A percentile compares a stretch with the other conserved stretches of the same genome.
Evolutionary conservation across 2,888 invertebrate species (phyloP).

Genomic region (Caenorhabditis imperialis): DNA sequence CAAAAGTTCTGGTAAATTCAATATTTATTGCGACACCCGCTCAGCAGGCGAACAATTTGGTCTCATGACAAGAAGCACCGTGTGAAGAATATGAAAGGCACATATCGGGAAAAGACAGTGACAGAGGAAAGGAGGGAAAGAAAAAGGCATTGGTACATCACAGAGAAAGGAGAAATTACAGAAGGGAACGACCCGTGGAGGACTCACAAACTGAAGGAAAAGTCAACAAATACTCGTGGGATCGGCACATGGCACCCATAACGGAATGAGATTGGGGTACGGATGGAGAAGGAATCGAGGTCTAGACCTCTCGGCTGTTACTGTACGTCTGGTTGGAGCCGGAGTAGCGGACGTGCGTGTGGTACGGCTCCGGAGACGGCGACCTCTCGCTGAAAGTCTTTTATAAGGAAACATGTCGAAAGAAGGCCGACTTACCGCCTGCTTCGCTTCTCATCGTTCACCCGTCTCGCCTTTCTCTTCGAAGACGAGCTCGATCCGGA

Average conservation of each 20-base stretch:
- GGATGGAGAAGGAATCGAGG: neutral
- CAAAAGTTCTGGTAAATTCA: too few relatives aligned
- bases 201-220: constrained; percentile 8
- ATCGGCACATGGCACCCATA: constrained; percentile 41
- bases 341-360: constrained; percentile 31
- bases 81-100: constrained; percentile 32
- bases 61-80: constrained; percentile 36
- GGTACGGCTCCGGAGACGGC: constrained; percentile 26
- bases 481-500: constrained; percentile 6
- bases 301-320: constrained; percentile 26
- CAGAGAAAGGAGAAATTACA: constrained; percentile 3
- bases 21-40: constrained; percentile 30
- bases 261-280: constrained; percentile 19
- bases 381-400: constrained; percentile 2
- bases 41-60: constrained; percentile 26
- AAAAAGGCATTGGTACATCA: constrained; percentile 3
- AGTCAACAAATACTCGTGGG: constrained; percentile 27
- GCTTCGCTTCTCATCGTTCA: too few relatives aligned
- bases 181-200: constrained; percentile 6
- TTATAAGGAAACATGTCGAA: neutral
- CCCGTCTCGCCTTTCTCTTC: too few relatives aligned
- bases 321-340: constrained; percentile 12
- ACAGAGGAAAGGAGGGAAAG: constrained; percentile 4
- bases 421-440: constrained; percentile 9
- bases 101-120: constrained; percentile 5